Evolutionary conservation across 2,797 vertebrate species (phyloP).

Genomic region (Meriones psammophilus): DNA sequence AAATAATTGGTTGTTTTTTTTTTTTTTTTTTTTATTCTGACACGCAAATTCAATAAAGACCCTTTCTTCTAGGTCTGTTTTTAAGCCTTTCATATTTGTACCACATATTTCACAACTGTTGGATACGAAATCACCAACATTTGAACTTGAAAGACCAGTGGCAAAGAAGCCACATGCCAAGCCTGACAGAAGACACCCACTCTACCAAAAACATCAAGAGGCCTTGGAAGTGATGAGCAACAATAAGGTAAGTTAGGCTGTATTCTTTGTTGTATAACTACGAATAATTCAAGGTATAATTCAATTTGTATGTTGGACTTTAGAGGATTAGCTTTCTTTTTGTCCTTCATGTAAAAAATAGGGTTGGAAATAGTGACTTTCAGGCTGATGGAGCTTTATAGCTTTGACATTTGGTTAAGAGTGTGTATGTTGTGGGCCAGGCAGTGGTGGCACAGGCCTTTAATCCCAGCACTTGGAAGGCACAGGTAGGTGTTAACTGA

Average conservation of each 20-base stretch:
- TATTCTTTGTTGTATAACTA: conserved; percentile 27
- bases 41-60: conserved; percentile 69
- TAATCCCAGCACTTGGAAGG: neutral
- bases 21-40: conserved; percentile 52
- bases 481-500: neutral
- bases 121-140: conserved; percentile 93
- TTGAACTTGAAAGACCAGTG: conserved; percentile 93
- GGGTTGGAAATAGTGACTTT: conserved; percentile 44
- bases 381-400: neutral
- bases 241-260: conserved; percentile 83
- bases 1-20: conserved; percentile 49
- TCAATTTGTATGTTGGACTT: conserved; percentile 50
- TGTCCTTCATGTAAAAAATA: conserved; percentile 61
- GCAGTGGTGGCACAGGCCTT: too few species aligned
- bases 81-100: conserved; percentile 98
- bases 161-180: conserved; percentile 95
- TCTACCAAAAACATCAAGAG: conserved; percentile 94
- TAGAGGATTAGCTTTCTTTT: conserved; percentile 38
- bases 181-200: conserved; percentile 94
- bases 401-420: conserved; percentile 26
- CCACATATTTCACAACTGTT: conserved; percentile 88
- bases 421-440: neutral
- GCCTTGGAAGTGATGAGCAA: conserved; percentile 85
- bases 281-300: conserved; percentile 35
- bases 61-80: conserved; percentile 93